These are phyloP conservation scores for Bradysia coprophila DNA, from an alignment of 1,140 invertebrate genomes.

Conservation along the genomic window DNA sequence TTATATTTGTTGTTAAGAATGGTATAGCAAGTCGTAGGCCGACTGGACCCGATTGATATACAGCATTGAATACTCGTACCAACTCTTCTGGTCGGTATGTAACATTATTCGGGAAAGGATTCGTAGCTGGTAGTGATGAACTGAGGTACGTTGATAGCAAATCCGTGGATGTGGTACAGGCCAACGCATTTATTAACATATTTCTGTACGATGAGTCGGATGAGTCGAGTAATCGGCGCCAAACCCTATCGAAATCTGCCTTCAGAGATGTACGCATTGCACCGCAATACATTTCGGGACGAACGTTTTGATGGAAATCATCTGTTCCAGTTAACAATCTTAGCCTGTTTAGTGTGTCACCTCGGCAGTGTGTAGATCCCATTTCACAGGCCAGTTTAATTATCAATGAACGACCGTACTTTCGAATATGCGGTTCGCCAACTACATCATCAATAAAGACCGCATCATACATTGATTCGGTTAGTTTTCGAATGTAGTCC, in stretches of 20 bases:
- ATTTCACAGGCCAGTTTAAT: constrained; percentile 53
- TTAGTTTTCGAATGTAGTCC: not conserved
- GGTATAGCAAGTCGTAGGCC: not conserved
- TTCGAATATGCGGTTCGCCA: constrained; percentile 43
- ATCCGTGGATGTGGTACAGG: constrained; percentile 30
- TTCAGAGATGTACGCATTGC: constrained; percentile 60
- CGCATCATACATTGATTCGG: not conserved
- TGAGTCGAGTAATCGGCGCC: constrained; percentile 51
- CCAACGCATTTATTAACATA: constrained; percentile 48
- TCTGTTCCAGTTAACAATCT: constrained; percentile 5
- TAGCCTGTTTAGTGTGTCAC: not conserved
- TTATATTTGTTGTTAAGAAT: not conserved
- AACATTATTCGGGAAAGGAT: not conserved
- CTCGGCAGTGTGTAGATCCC: constrained; percentile 24
- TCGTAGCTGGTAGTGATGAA: not conserved
- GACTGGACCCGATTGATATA: not conserved
- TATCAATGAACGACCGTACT: constrained; percentile 43
- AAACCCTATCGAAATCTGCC: constrained; percentile 70
- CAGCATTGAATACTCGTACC: not conserved
- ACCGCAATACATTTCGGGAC: constrained; percentile 64
- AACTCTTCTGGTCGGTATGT: not conserved
- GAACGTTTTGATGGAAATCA: constrained; percentile 65
- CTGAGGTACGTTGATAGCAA: not conserved
- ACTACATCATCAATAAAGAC: constrained; percentile 26
- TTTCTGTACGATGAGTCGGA: constrained; percentile 60